Evolutionary conservation across 2,888 invertebrate genomes (phyloP).

Genomic region (Syritta pipiens): DNA sequence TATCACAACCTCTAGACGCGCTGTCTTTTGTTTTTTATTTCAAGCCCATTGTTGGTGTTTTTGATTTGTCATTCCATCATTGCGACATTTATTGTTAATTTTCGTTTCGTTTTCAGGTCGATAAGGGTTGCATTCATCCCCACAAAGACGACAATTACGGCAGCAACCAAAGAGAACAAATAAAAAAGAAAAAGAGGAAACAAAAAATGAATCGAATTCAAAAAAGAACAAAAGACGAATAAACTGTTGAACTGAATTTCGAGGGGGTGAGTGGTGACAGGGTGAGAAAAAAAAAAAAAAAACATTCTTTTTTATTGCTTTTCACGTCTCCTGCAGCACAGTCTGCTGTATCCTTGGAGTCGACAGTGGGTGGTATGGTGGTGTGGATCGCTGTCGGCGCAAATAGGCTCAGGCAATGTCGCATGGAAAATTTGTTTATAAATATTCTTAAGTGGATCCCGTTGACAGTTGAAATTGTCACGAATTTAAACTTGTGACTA

Average conservation of each 20-base stretch:
- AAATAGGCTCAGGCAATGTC: constrained; percentile 22
- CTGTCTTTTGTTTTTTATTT: constrained; percentile 83
- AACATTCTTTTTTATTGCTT: constrained; percentile 58
- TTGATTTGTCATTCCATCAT: constrained; percentile 48
- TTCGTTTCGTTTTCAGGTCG: constrained; percentile 28
- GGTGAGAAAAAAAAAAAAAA: constrained; percentile 14
- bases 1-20: constrained; percentile 93
- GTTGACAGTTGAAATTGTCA: constrained; percentile 68
- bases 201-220: constrained; percentile 58
- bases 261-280: background rate
- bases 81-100: constrained; percentile 62
- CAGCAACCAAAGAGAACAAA: background rate
- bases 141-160: constrained; percentile 30
- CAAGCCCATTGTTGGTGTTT: constrained; percentile 27
- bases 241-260: constrained; percentile 20
- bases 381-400: background rate
- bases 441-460: constrained; percentile 69
- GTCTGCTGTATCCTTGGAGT: too few species aligned
- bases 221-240: constrained; percentile 31
- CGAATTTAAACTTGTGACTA: constrained; percentile 65
- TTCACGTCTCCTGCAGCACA: constrained; percentile 27
- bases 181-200: constrained; percentile 27
- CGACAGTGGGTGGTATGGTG: background rate
- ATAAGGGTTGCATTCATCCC: constrained; percentile 44
- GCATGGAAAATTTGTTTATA: constrained; percentile 64